Evolutionary conservation across 1,140 invertebrate species (phyloP), one percentile per base, ranked within the genome.

Genomic region (Protaetia brevitarsis): DNA sequence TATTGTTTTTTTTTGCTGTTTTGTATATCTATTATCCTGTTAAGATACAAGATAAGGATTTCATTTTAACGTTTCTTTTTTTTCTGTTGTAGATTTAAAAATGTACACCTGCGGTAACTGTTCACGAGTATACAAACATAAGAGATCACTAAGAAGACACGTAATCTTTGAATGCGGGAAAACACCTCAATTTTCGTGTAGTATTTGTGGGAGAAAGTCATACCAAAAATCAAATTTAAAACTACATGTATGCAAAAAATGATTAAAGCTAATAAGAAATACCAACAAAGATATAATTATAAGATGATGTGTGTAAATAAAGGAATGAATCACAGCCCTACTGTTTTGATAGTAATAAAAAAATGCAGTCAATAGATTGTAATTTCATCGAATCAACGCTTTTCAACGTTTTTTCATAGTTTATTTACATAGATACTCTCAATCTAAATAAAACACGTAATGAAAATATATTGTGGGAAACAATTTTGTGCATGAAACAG

Each of bases 61-160:
- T n/a, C n/a, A n/a, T n/a, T n/a, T n/a, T n/a, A n/a, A n/a, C n/a
- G n/a, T n/a, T n/a, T n/a, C n/a, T n/a, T n/a, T 59, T 5, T 58
- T 58, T 59, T 29, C 30, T 30, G 57, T 26, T 37, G 1, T 11
- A 34, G 26, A 23, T 21, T 29, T 63, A 66, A 10, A 27, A 0
- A n/a, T n/a, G n/a, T 79, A 69, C 72, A 70, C 71, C 28, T 81
- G 79, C 68, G 65, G 66, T 23, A 76, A 74, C 8, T 82, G 81
- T 71, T 74, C 76, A 31, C 80, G 80, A 57, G 68, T 69, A 5
- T 84, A 84, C 67, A 76, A 74, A 3, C 80, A 79, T 76, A 72
- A 82, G 16, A 72, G 80, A 28, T 81, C 81, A 66, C 75, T 83
- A 71, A 79, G 77, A 51, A 76, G 76, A 3, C 84, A 85, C 69